These are phyloP conservation scores for Tortricodes alternella DNA, from an alignment of 2,888 invertebrate species.

Conservation along the genomic window DNA sequence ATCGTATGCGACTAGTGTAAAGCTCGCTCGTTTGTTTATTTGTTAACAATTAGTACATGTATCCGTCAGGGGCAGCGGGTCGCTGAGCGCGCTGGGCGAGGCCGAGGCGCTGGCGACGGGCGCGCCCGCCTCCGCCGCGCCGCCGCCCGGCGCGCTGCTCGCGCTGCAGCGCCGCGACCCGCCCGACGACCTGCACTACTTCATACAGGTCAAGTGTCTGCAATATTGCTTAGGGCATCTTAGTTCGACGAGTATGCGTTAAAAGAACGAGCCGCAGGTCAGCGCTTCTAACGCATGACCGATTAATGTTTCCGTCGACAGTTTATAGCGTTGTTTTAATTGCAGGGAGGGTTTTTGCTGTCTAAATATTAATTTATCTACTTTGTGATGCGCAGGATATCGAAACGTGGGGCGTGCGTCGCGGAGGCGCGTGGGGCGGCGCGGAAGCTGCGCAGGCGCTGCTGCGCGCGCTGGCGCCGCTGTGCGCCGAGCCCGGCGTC, in stretches of 20 bases:
- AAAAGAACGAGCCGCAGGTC: too few species aligned
- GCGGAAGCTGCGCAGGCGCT: constrained; percentile 45
- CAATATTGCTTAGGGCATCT: too few species aligned
- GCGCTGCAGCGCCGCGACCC: constrained; percentile 62
- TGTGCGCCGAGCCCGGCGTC: constrained; percentile 71
- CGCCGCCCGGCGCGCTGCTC: constrained; percentile 66
- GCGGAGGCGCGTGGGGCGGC: constrained; percentile 77
- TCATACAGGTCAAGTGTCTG: too few species aligned
- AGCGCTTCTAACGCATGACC: too few species aligned
- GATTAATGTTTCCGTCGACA: too few species aligned
- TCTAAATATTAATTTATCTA: too few species aligned
- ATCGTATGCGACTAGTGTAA: too few species aligned
- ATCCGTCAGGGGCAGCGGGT: constrained; percentile 40
- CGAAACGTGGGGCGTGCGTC: constrained; percentile 70
- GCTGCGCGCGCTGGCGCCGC: constrained; percentile 75
- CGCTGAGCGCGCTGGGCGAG: constrained; percentile 54
- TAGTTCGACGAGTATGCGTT: too few species aligned
- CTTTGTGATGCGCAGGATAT: too few species aligned
- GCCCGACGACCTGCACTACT: constrained; percentile 53
- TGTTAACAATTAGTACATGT: neutral
- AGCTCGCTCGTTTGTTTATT: too few species aligned
- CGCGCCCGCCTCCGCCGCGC: constrained; percentile 56
- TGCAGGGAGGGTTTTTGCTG: too few species aligned
- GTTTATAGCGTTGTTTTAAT: too few species aligned
- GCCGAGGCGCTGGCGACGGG: constrained; percentile 44